phyloP scores from a whole-genome alignment of 2,113 vertebrate genomes.

The Peucedramus taeniatus region DNA sequence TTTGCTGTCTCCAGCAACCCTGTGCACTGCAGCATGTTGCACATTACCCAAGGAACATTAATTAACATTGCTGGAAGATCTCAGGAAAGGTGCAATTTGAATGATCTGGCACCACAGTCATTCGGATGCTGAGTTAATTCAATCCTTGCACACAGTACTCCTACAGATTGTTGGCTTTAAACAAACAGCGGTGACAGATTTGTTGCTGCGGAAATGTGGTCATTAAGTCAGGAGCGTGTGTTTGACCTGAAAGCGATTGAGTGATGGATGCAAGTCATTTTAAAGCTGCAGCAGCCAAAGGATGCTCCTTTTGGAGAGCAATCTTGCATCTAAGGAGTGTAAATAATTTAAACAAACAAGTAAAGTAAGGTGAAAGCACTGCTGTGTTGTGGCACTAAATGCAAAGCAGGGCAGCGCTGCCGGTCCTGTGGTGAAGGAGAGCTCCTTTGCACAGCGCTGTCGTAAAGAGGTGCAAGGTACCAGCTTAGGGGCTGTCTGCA shows the following conservation, averaged over 20 bases:
- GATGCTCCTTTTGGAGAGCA: constrained; percentile 56
- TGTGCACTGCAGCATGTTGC: neutral
- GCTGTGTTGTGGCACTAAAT: neutral
- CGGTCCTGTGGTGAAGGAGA: neutral
- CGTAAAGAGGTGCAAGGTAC: neutral
- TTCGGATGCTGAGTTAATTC: constrained; percentile 61
- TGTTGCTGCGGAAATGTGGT: constrained; percentile 69
- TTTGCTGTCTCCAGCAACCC: neutral
- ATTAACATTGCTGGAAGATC: constrained; percentile 39
- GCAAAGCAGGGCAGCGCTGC: neutral
- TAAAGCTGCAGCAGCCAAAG: constrained; percentile 66
- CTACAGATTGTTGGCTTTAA: constrained; percentile 69
- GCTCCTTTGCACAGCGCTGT: rapidly evolving
- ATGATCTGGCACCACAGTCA: constrained; percentile 44
- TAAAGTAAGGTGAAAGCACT: constrained; percentile 31
- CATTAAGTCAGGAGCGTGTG: constrained; percentile 68
- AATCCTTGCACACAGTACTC: constrained; percentile 49
- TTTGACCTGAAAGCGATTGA: constrained; percentile 72
- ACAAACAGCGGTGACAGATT: constrained; percentile 69
- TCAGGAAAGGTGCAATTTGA: constrained; percentile 44
- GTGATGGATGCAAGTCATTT: constrained; percentile 75
- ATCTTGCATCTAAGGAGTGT: constrained; percentile 62
- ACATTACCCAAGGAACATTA: neutral
- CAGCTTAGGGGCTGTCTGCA: neutral
- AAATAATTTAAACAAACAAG: constrained; percentile 71